Percentiles rank a stretch among this genome's conserved stretches.
Conservation (phyloP, 1,140 invertebrate species). For the Drosophila parabipectinata region DNA sequence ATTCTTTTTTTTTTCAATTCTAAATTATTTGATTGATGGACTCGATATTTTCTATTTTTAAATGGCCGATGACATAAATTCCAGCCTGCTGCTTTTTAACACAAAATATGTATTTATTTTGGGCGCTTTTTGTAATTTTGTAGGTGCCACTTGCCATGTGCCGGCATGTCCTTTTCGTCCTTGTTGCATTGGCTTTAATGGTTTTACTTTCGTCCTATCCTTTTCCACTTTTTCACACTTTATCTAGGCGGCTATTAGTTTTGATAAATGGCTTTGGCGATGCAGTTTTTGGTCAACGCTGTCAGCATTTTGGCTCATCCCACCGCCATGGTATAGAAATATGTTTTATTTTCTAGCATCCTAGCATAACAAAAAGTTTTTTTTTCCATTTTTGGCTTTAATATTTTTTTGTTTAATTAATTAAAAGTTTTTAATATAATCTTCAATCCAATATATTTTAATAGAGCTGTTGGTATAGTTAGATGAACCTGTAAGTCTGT, state of each 20-base stretch:
- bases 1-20: not conserved
- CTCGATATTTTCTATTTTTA: not conserved
- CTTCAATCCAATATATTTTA: no score
- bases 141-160: not conserved
- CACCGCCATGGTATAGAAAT: slow-evolving; percentile 11
- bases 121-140: not conserved
- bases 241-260: slow-evolving; percentile 67
- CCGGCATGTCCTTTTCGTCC: not conserved
- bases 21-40: slow-evolving; percentile 1
- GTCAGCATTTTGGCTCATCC: slow-evolving; percentile 50
- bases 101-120: not conserved
- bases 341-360: slow-evolving; percentile 21
- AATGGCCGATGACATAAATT: not conserved
- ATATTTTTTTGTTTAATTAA: not conserved
- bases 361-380: not conserved
- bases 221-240: slow-evolving; percentile 43
- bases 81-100: not conserved
- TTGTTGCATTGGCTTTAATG: slow-evolving; percentile 46
- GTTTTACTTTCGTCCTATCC: slow-evolving; percentile 40
- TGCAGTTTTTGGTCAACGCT: slow-evolving; percentile 40
- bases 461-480: not conserved
- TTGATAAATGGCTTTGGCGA: slow-evolving; percentile 62
- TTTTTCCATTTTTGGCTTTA: not conserved
- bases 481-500: not conserved
- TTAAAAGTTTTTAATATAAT: not conserved